Evolutionary conservation across 2,888 invertebrate species (phyloP).

Genomic region (Gasteruption jaculator): DNA sequence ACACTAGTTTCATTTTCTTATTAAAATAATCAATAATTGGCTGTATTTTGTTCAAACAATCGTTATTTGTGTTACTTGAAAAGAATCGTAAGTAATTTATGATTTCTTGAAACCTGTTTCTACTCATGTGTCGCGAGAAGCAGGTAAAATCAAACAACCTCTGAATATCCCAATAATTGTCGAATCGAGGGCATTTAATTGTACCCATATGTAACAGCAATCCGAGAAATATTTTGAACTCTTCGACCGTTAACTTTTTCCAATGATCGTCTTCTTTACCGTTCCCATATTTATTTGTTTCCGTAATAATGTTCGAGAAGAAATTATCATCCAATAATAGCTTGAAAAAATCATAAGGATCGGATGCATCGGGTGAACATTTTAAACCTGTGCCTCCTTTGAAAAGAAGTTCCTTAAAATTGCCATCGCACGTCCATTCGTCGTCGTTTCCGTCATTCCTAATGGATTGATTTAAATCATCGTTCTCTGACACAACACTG

Average conservation of each 20-base stretch:
- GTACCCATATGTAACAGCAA: conserved; percentile 14
- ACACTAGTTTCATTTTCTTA: conserved; percentile 12
- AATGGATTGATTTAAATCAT: no score
- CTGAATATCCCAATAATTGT: conserved; percentile 13
- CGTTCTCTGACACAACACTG: no score
- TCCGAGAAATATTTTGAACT: conserved; percentile 11
- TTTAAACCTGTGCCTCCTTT: no score
- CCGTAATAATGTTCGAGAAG: conserved; percentile 9
- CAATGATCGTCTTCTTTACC: conserved; percentile 1
- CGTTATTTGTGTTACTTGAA: conserved; percentile 1
- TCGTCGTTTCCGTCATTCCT: no score
- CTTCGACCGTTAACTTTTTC: conserved; percentile 7
- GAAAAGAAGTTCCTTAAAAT: no score
- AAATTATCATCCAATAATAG: conserved; percentile 10
- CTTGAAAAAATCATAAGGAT: conserved; percentile 11
- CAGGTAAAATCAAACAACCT: conserved; percentile 5
- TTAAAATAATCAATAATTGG: conserved; percentile 14
- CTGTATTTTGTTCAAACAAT: conserved; percentile 3
- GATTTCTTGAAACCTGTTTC: conserved; percentile 13
- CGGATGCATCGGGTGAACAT: no score
- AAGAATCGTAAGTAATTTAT: conserved; percentile 10
- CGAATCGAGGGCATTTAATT: conserved; percentile 7
- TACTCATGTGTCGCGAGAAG: conserved; percentile 11
- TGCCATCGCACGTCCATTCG: no score
- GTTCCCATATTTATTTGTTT: conserved; percentile 13